These are phyloP conservation scores for Sarcophaga variegata DNA, from an alignment of 2,888 invertebrate genomes.

Conservation along the genomic window DNA sequence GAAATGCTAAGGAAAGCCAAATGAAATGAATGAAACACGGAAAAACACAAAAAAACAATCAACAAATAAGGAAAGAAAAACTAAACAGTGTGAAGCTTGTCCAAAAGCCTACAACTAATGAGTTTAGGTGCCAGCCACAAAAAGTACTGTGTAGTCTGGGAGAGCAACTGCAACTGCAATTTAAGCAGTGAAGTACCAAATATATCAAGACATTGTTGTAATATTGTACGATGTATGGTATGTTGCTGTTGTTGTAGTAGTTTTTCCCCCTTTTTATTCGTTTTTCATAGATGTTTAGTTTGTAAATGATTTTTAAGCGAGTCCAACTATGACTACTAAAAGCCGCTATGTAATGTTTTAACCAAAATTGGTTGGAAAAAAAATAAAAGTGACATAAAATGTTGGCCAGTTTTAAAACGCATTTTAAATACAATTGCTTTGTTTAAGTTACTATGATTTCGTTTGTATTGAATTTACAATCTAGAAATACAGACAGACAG, in stretches of 20 bases:
- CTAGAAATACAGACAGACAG: not conserved
- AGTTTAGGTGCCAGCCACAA: slow-evolving; percentile 35
- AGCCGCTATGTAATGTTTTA: slow-evolving; percentile 41
- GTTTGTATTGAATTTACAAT: slow-evolving; percentile 49
- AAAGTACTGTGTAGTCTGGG: slow-evolving; percentile 2
- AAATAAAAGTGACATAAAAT: slow-evolving; percentile 23
- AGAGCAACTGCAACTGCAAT: not conserved
- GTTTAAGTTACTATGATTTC: slow-evolving; percentile 47
- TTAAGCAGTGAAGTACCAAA: slow-evolving; percentile 48
- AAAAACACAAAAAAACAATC: slow-evolving; percentile 13
- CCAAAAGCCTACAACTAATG: slow-evolving; percentile 58
- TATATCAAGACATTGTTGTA: slow-evolving; percentile 48
- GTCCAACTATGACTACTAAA: slow-evolving; percentile 41
- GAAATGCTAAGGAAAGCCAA: not conserved
- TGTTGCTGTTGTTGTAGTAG: slow-evolving; percentile 23
- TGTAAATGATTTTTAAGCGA: slow-evolving; percentile 62
- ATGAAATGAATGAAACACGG: not conserved
- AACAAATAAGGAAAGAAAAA: slow-evolving; percentile 49
- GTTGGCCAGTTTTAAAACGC: slow-evolving; percentile 48
- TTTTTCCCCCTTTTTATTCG: not conserved
- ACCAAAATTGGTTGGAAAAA: not conserved
- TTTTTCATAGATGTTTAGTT: slow-evolving; percentile 32
- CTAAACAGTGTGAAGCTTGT: slow-evolving; percentile 56
- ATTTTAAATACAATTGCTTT: slow-evolving; percentile 51
- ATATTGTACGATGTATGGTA: slow-evolving; percentile 45